These are phyloP conservation scores for Pygoscelis antarcticus DNA, from an alignment of 2,113 vertebrate genomes.

Conservation along the genomic window DNA sequence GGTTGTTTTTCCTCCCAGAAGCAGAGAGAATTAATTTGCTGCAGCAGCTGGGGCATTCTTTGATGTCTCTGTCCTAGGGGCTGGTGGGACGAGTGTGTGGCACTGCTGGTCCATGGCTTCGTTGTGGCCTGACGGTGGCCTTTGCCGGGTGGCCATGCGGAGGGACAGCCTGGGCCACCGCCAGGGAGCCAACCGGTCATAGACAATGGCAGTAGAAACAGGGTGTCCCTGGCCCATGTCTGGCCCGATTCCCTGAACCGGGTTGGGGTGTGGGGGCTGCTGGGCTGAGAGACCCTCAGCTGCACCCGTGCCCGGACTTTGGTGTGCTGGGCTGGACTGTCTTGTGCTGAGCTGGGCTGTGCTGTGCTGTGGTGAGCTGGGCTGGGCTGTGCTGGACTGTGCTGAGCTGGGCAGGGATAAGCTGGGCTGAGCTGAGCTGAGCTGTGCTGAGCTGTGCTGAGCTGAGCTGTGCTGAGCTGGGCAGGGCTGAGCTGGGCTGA, in stretches of 20 bases:
- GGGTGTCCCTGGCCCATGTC: neutral
- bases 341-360: neutral
- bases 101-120: neutral
- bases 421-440: no score
- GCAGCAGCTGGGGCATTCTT: neutral
- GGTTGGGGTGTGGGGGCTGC: neutral
- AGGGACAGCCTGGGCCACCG: neutral
- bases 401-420: neutral
- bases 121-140: neutral
- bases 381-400: neutral
- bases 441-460: no score
- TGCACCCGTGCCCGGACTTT: neutral
- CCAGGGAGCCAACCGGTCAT: neutral
- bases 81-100: neutral
- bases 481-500: no score
- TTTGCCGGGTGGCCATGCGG: accelerated
- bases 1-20: neutral
- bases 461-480: no score
- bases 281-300: neutral
- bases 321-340: neutral
- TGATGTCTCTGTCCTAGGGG: neutral
- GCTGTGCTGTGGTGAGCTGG: accelerated
- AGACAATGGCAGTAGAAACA: neutral
- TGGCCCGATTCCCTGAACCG: neutral
- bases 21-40: neutral